Evolutionary conservation across 2,113 vertebrate species (phyloP).

Genomic region (Anarhynchus alexandrinus): DNA sequence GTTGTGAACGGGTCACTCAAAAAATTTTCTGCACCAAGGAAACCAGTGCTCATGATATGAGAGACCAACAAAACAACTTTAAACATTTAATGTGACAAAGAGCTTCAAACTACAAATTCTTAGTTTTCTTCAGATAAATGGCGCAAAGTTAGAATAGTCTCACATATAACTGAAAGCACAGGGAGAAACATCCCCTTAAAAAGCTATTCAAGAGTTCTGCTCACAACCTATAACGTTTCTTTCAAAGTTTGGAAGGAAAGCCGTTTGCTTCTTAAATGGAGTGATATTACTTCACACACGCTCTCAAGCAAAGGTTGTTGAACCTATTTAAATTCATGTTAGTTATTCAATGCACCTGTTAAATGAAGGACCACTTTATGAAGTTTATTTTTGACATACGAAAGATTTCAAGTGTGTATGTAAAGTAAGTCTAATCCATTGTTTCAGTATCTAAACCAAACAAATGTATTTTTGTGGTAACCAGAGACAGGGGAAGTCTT

Average conservation of each 20-base stretch:
- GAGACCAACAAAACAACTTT: background rate
- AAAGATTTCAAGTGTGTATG: background rate
- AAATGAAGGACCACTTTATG: background rate
- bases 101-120: background rate
- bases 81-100: background rate
- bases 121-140: background rate
- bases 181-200: background rate
- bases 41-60: background rate
- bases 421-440: background rate
- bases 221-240: background rate
- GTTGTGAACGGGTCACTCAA: background rate
- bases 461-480: background rate
- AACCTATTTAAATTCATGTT: background rate
- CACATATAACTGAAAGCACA: background rate
- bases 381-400: background rate
- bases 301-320: background rate
- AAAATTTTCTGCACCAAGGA: background rate
- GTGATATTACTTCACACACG: background rate
- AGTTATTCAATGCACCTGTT: background rate
- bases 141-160: background rate
- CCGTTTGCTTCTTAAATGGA: background rate
- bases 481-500: background rate
- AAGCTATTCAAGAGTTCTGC: background rate
- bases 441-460: background rate
- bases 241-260: background rate